These are phyloP conservation scores for Rhopilema esculentum DNA, from an alignment of 30 jellyfish, hydroid and myxozoan species.

Conservation along the genomic window DNA sequence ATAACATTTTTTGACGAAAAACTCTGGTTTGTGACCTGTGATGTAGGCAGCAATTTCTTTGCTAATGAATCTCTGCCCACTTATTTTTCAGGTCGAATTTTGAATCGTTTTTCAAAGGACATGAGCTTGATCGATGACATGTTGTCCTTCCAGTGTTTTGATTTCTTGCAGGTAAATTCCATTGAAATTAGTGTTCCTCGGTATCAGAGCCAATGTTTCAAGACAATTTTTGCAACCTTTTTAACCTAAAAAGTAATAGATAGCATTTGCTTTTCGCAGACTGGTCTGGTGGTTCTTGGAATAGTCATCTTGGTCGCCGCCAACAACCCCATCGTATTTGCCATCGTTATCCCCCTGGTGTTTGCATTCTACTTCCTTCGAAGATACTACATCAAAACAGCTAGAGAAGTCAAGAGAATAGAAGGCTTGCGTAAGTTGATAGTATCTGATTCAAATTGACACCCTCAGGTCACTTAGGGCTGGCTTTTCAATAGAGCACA, in stretches of 20 bases:
- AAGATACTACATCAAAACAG: constrained; percentile 73
- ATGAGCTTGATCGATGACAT: constrained; percentile 83
- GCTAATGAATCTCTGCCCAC: too few species aligned
- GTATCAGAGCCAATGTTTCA: background rate
- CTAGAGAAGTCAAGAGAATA: constrained; percentile 87
- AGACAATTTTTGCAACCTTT: too few species aligned
- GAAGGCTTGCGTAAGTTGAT: constrained; percentile 81
- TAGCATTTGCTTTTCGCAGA: constrained; percentile 11
- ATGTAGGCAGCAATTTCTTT: too few species aligned
- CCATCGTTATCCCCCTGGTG: constrained; percentile 61
- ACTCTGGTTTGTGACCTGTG: background rate
- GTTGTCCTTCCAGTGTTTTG: constrained; percentile 70
- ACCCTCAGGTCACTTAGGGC: too few species aligned
- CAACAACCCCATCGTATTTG: constrained; percentile 59
- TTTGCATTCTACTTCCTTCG: constrained; percentile 61
- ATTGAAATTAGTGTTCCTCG: background rate
- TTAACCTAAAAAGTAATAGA: too few species aligned
- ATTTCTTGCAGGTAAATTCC: constrained; percentile 62
- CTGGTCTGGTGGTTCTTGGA: constrained; percentile 72
- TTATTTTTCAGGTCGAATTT: constrained; percentile 89
- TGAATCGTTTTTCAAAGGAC: constrained; percentile 93
- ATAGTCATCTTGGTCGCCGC: constrained; percentile 64
- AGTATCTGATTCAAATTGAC: background rate
- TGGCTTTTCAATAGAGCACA: too few species aligned
- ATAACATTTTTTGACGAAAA: background rate